Evolutionary conservation across 2,888 invertebrate genomes (phyloP), one percentile per base, ranked within the genome.

Genomic region (Hydraecia micacea): DNA sequence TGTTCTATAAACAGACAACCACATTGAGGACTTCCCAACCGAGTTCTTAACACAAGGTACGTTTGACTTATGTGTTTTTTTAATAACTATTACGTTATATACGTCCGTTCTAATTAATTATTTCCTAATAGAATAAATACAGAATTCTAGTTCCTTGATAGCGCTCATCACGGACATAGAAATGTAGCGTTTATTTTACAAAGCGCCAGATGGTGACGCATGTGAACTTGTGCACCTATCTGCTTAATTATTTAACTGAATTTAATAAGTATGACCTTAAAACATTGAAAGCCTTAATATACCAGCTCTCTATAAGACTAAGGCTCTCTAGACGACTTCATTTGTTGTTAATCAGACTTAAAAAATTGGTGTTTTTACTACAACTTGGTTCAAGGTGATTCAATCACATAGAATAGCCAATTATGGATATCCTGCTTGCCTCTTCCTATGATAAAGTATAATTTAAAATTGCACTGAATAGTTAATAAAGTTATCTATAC

Each of bases 161-260:
- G 6, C 69, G 55, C 39, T 28, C 32, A 46, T 58, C 62, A 63
- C 73, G 74, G 76, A 75, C 80, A 69, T 65, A 46, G n/a, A 67
- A 70, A 55, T 66, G 32, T 60, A 74, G 69, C 65, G 77, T 36
- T 66, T 55, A 68, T 63, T 69, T 75, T 68, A 62, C 63, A 65
- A 63, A 75, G 73, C 67, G 25, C 36, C 63, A 76, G 66, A 71
- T 66, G 65, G 75, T 88, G 87, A 80, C 87, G 75, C 55, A 84
- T 62, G 28, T 69, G 28, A 84, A 77, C 60, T 73, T 52, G 6
- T 60, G 58, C 60, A 66, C 21, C n/a, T 58, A 65, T 11, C 66
- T 63, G n/a, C 36, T 71, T n/a, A 71, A 70, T 77, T 75, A 73
- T 81, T 75, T 60, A 77, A 2, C 32, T 65, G 11, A 21, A 68